Percentiles rank a stretch among this genome's conserved stretches.
phyloP scores from a whole-genome alignment of 1,140 invertebrate species.

The Sogatella furcifera region DNA sequence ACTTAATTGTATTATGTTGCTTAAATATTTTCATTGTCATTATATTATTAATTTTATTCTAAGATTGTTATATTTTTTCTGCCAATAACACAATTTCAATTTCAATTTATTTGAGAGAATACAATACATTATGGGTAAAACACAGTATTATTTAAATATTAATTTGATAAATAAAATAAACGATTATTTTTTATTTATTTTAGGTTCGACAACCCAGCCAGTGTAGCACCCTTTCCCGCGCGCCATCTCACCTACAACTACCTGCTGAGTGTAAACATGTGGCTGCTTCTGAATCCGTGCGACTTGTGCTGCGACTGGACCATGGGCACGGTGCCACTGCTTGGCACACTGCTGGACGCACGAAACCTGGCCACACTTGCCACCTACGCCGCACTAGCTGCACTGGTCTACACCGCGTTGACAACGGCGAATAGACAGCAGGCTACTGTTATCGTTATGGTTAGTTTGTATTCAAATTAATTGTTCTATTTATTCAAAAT shows the following conservation, averaged over 20 bases:
- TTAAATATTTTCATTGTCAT: too few relatives aligned
- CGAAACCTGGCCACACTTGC: conserved; percentile 76
- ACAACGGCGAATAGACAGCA: conserved; percentile 50
- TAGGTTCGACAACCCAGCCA: conserved; percentile 89
- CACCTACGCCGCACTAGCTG: conserved; percentile 52
- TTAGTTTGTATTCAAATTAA: too few relatives aligned
- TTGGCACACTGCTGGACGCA: conserved; percentile 65
- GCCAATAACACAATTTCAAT: too few relatives aligned
- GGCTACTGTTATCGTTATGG: conserved; percentile 73
- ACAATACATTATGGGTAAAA: too few relatives aligned
- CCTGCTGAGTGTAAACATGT: conserved; percentile 79
- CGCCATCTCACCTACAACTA: conserved; percentile 91
- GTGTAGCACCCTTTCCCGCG: conserved; percentile 59
- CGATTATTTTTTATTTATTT: conserved; percentile 19
- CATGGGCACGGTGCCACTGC: conserved; percentile 89
- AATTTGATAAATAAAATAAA: too few relatives aligned
- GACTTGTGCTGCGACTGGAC: conserved; percentile 96
- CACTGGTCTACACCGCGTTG: conserved; percentile 52
- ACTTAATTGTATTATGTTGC: too few relatives aligned
- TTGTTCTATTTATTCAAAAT: too few relatives aligned
- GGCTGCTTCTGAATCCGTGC: conserved; percentile 79
- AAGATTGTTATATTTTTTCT: too few relatives aligned
- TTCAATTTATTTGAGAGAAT: too few relatives aligned
- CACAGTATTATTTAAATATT: too few relatives aligned
- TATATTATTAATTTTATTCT: too few relatives aligned